Evolutionary conservation across 2,113 vertebrate genomes (phyloP), one percentile per base, ranked within the genome.

Genomic region (Nannospalax galili): DNA sequence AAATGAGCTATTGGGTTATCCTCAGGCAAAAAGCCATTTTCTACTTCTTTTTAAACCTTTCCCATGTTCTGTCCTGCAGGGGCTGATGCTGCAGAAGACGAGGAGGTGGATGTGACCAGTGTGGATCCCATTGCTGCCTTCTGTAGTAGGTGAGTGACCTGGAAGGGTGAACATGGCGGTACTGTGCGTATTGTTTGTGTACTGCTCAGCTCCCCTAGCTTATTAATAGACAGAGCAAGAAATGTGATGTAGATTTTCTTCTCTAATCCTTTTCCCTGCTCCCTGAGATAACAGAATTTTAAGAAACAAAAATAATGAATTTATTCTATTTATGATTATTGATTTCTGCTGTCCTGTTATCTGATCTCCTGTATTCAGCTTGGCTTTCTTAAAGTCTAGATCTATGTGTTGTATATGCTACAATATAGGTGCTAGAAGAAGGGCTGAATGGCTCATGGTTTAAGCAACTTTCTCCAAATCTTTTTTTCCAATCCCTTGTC

Each of bases 121-220:
- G 99, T 99, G n/a, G 99, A 99, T 77, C 99, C 99, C 9, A 99
- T 99, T 0, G 99, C 99, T 48, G 99, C 99, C 14, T 99, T 99
- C 95, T 99, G 99, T 96, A 99, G 99, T 99, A 99, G 99, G 99
- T 99, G 95, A 97, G 90, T 42, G 5, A 9, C n/a, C 0, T 1
- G 0, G 28, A 28, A 60, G 64, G 8, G 37, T 3, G 0, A 6
- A 52, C 48, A 52, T 52, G 48, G 48, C 6, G 48, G 48, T 11
- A 52, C 48, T 52, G 48, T 52, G 48, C 48, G 6, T 52, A 11
- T 52, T 11, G 48, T 52, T 52, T 52, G 45, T 12, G 15, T 7
- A 0, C 52, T 37, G 0, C 40, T 75, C 32, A 72, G 20, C 30
- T 9, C 32, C 62, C 35, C 24, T 16, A 20, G 26, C 84, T 28